Evolutionary conservation across 2,888 invertebrate genomes (phyloP), one percentile per base, ranked within the genome.

Genomic region (Coenonympha arcania): DNA sequence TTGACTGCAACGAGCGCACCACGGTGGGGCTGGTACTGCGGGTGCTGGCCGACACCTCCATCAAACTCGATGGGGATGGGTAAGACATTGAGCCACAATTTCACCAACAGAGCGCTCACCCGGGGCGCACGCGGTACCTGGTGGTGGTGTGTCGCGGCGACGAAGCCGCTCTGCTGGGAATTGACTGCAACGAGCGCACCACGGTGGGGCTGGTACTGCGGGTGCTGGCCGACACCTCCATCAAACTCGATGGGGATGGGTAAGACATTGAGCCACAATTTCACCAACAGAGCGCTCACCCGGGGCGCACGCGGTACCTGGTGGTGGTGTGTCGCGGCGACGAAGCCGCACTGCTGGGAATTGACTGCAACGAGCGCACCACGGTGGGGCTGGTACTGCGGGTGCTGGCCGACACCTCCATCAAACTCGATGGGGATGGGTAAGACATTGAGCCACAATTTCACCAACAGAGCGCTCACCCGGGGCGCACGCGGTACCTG

Each of bases 1-100:
- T 98, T 73, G 98, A 98, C 88, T 95, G 94, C 87, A 94, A 95
- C 79, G 93, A 93, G 70, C 90, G 90, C 69, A 95, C 96, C 64
- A 95, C 96, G 55, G 94, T 98, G 57, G 98, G 98, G 19, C 90
- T 98, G 60, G 96, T 98, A 62, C 90, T 98, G 63, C 91, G 94
- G 59, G 94, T 98, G 64, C 91, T 96, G 69, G 96, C 96, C 48
- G 96, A 97, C 85, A 96, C 96, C 43, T 90, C 93, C 65, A 96
- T 98, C 78, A 93, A 94, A 66, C 90, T 99, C 64, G 98, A 98
- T 83, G 99, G 98, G 68, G 98, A 99, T 87, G 99, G 98, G 96
- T 98, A 82, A 85, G 89, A 81, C 16, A 41, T 43, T 42, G 30
- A 16, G 15, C 19, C 4, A 4, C 11, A n/a, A n/a, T n/a, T n/a